Evolutionary conservation across 2,888 invertebrate genomes (phyloP).

Genomic region (Halictus ligatus): DNA sequence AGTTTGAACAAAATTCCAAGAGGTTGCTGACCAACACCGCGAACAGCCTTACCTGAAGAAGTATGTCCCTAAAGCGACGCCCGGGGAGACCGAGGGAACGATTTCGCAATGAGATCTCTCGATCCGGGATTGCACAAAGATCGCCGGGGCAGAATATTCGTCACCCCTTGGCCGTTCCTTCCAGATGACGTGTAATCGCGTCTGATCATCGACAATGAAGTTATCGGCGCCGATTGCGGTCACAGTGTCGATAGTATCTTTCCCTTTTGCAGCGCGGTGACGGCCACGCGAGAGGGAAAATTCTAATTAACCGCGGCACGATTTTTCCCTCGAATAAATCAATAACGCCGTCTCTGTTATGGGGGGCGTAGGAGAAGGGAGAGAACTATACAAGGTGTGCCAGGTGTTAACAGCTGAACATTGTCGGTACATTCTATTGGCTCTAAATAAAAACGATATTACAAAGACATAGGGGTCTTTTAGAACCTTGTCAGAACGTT

Average conservation of each 20-base stretch:
- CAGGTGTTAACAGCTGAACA: background rate
- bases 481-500: background rate
- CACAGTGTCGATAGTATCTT: slow-evolving; percentile 36
- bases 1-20: background rate
- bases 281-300: slow-evolving; percentile 35
- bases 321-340: slow-evolving; percentile 50
- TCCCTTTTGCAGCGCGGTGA: slow-evolving; percentile 6
- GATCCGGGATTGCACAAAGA: slow-evolving; percentile 34
- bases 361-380: background rate
- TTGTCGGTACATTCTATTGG: background rate
- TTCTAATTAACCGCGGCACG: slow-evolving; percentile 51
- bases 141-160: slow-evolving; percentile 48
- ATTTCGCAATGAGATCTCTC: slow-evolving; percentile 16
- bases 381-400: background rate
- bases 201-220: slow-evolving; percentile 53
- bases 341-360: slow-evolving; percentile 33
- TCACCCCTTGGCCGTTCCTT: slow-evolving; percentile 39
- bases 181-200: slow-evolving; percentile 43
- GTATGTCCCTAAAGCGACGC: slow-evolving; percentile 3
- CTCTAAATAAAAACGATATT: background rate
- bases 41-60: background rate
- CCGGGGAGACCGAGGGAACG: background rate
- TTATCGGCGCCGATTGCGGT: slow-evolving; percentile 55
- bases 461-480: background rate
- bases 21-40: background rate